phyloP scores from a whole-genome alignment of 1,140 invertebrate genomes.

The Eciton burchellii region DNA sequence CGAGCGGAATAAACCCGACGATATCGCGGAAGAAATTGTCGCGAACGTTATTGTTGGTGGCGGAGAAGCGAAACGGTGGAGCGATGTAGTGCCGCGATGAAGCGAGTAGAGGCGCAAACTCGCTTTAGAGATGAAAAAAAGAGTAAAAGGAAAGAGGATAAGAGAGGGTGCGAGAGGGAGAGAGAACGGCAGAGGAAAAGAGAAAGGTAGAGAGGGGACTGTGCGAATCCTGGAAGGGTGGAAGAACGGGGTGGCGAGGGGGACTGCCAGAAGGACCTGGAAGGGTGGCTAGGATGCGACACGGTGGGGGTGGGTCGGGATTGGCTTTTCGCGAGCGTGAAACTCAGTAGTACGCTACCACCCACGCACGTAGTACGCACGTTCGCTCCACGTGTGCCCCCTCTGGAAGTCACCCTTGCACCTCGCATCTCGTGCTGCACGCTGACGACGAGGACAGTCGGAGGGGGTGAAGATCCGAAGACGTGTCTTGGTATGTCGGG shows the following conservation, averaged over 20 bases:
- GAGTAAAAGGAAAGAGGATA: neutral
- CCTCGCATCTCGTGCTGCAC: neutral
- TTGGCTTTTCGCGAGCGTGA: constrained; percentile 72
- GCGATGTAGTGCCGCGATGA: neutral
- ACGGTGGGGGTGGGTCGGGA: constrained; percentile 65
- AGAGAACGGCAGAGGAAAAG: neutral
- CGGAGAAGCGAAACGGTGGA: constrained; percentile 31
- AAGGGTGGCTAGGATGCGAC: constrained; percentile 53
- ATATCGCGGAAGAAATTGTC: constrained; percentile 40
- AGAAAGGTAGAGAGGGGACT: neutral
- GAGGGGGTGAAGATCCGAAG: constrained; percentile 9
- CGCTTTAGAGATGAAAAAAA: constrained; percentile 41
- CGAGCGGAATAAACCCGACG: constrained; percentile 20
- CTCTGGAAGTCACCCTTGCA: constrained; percentile 29
- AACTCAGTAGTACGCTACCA: constrained; percentile 83
- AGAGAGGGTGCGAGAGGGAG: neutral
- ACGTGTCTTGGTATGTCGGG: constrained; percentile 30
- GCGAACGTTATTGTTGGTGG: constrained; percentile 27
- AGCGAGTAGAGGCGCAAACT: constrained; percentile 72
- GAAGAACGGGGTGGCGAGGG: constrained; percentile 41
- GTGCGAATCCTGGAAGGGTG: constrained; percentile 28
- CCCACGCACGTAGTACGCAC: constrained; percentile 84
- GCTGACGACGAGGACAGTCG: neutral
- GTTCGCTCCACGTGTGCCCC: constrained; percentile 79
- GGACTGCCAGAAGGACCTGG: constrained; percentile 57